Percentiles rank a stretch among this genome's conserved stretches.
Evolutionary conservation across 2,797 vertebrate genomes (phyloP).

Genomic region (Cuniculus paca): DNA sequence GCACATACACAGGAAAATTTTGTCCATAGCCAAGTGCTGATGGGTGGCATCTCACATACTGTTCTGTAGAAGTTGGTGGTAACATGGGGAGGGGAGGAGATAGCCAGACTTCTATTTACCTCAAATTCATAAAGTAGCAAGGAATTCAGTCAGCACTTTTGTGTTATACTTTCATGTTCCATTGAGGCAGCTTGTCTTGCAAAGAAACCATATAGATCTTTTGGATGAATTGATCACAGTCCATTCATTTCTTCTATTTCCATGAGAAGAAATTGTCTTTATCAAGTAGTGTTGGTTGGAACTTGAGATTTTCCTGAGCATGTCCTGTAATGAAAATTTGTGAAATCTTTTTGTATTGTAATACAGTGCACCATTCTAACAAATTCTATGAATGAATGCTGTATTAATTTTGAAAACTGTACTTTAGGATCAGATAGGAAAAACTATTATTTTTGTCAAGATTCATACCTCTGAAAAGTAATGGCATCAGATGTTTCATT

Average conservation of each 20-base stretch:
- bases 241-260: background rate
- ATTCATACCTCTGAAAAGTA: conserved; percentile 10
- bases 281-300: background rate
- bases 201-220: background rate
- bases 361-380: background rate
- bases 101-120: background rate
- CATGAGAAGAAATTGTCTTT: background rate
- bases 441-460: conserved; percentile 3
- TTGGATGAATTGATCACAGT: background rate
- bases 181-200: background rate
- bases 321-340: background rate
- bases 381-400: background rate
- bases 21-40: background rate
- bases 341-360: background rate
- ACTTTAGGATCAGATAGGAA: background rate
- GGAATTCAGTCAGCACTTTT: background rate
- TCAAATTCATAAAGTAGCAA: background rate
- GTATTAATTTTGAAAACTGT: background rate
- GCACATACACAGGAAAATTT: background rate
- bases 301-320: background rate
- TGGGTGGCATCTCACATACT: background rate
- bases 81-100: background rate
- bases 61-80: background rate
- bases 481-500: background rate
- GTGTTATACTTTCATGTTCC: background rate